phyloP scores from a whole-genome alignment of 2,888 invertebrate species.

The Cephus runcator region DNA sequence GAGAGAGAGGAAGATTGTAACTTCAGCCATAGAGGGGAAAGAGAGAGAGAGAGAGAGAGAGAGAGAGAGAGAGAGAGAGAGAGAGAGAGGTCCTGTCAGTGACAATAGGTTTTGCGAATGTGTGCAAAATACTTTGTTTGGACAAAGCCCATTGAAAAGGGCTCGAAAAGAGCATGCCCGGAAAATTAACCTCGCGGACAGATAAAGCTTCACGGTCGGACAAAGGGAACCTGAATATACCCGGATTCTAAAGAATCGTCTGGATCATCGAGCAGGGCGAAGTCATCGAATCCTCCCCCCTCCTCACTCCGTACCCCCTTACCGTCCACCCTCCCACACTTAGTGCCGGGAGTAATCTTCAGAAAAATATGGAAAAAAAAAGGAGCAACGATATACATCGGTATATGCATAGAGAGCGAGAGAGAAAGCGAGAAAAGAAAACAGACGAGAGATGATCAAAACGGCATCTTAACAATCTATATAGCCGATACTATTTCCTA shows the following conservation, averaged over 20 bases:
- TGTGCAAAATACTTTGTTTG: conserved; percentile 5
- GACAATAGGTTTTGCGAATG: conserved; percentile 29
- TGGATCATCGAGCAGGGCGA: background rate
- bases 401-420: background rate
- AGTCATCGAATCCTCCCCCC: conserved; percentile 6
- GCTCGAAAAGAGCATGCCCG: background rate
- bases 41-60: too few relatives aligned
- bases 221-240: conserved; percentile 20
- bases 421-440: conserved; percentile 9
- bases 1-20: too few relatives aligned
- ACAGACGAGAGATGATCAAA: background rate
- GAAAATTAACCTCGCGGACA: conserved; percentile 28
- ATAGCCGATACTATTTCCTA: background rate
- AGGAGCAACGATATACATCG: too few relatives aligned
- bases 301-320: conserved; percentile 16
- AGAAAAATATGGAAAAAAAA: background rate
- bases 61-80: background rate
- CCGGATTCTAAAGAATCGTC: background rate
- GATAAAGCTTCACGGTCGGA: conserved; percentile 22
- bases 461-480: background rate
- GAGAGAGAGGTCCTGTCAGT: conserved; percentile 14
- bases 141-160: background rate
- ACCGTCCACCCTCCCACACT: conserved; percentile 12
- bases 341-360: conserved; percentile 15
- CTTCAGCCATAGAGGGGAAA: too few relatives aligned